phyloP scores from a whole-genome alignment of 1,140 invertebrate species.

The Aphaenogaster rudis region DNA sequence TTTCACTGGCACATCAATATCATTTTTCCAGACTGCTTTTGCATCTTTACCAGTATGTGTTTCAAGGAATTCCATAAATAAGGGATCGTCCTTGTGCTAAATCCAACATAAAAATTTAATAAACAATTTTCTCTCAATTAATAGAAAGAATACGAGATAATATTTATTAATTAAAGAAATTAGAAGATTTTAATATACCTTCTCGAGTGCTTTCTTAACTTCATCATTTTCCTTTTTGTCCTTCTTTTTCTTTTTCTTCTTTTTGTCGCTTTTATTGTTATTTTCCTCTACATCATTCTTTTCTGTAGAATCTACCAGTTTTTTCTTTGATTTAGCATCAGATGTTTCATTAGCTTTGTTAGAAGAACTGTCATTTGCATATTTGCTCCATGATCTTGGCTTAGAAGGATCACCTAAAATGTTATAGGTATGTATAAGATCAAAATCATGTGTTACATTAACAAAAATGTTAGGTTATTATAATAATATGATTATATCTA shows the following conservation, averaged over 20 bases:
- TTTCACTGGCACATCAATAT: constrained; percentile 88
- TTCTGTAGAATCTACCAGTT: constrained; percentile 71
- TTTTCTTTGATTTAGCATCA: constrained; percentile 56
- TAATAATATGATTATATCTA: constrained; percentile 21
- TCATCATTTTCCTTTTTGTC: constrained; percentile 86
- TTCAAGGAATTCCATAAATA: constrained; percentile 96
- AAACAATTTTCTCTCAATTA: not conserved
- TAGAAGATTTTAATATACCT: constrained; percentile 83
- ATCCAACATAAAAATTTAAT: constrained; percentile 67
- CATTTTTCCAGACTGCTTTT: constrained; percentile 91
- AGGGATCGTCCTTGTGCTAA: constrained; percentile 95
- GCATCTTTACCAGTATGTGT: constrained; percentile 89
- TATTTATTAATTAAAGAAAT: not conserved
- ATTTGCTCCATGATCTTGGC: constrained; percentile 96
- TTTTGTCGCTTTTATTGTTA: constrained; percentile 81
- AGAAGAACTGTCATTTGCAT: constrained; percentile 91
- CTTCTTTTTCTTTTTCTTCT: constrained; percentile 79
- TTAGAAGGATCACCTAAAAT: constrained; percentile 91
- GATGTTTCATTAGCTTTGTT: constrained; percentile 87
- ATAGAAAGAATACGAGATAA: not conserved
- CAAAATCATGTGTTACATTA: not conserved
- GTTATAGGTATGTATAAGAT: constrained; percentile 26
- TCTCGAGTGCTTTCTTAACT: constrained; percentile 89
- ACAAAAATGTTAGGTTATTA: constrained; percentile 28
- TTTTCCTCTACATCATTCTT: constrained; percentile 71